phyloP scores from a whole-genome alignment of 1,140 invertebrate species.

The Drosophila punjabiensis region DNA sequence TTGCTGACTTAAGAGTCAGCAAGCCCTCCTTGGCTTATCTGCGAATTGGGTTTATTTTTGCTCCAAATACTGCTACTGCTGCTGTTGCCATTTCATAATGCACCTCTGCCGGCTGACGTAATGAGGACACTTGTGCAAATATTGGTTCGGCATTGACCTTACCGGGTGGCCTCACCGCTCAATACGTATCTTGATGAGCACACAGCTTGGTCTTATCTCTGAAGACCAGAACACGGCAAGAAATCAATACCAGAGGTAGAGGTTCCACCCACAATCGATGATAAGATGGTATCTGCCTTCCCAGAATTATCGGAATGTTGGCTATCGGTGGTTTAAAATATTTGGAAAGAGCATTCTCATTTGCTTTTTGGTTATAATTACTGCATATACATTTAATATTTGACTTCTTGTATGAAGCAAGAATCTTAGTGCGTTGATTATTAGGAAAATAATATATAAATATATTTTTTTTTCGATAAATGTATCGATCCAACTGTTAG shows the following conservation, averaged over 20 bases:
- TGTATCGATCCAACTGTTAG: accelerated
- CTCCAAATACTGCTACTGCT: slow-evolving; percentile 4
- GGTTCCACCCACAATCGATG: background rate
- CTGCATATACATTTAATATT: background rate
- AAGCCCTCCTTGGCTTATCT: slow-evolving; percentile 6
- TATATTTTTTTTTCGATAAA: background rate
- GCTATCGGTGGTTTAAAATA: background rate
- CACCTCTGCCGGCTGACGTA: slow-evolving; percentile 59
- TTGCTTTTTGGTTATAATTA: background rate
- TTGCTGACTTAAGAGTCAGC: slow-evolving; percentile 25
- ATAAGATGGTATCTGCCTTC: background rate
- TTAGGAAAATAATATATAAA: background rate
- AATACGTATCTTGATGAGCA: slow-evolving; percentile 2
- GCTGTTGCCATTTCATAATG: slow-evolving; percentile 45
- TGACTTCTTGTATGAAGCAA: background rate
- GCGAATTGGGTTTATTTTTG: slow-evolving; percentile 10
- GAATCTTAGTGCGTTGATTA: too few relatives aligned
- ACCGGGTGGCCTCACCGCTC: background rate
- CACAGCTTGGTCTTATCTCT: slow-evolving; percentile 11
- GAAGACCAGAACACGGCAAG: slow-evolving; percentile 10
- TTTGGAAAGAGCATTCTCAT: background rate
- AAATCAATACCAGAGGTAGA: slow-evolving; percentile 13
- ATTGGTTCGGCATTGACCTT: slow-evolving; percentile 65
- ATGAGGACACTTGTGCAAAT: slow-evolving; percentile 63
- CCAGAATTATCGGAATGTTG: background rate